Percentiles rank a stretch among this genome's conserved stretches.
Conservation (phyloP, 2,113 vertebrate species). For the Paralichthys olivaceus region DNA sequence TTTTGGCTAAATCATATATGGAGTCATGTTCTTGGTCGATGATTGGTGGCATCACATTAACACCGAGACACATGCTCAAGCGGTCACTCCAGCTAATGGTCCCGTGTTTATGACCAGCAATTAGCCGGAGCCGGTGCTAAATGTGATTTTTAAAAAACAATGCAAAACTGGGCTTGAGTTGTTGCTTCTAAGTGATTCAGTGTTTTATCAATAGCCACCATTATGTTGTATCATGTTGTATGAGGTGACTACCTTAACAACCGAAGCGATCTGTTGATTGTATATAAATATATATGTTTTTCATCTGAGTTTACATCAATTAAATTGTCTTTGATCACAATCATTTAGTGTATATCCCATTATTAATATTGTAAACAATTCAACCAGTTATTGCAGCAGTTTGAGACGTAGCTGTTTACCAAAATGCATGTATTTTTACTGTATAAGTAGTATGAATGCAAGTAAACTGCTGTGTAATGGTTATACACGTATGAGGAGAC, state of each 20-base stretch:
- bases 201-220: neutral
- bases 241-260: slow-evolving; percentile 19
- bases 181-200: neutral
- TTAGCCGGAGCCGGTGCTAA: slow-evolving; percentile 53
- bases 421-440: neutral
- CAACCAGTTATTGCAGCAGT: neutral
- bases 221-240: neutral
- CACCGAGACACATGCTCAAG: slow-evolving; percentile 28
- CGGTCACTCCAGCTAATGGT: slow-evolving; percentile 41
- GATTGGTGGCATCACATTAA: slow-evolving; percentile 9
- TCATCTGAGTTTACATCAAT: neutral
- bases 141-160: slow-evolving; percentile 11
- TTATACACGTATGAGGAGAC: slow-evolving; percentile 13
- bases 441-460: neutral
- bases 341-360: neutral
- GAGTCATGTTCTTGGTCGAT: neutral
- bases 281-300: slow-evolving; percentile 1
- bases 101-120: slow-evolving; percentile 59
- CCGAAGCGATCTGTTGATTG: slow-evolving; percentile 36
- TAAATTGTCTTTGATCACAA: neutral
- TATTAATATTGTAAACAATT: neutral
- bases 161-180: neutral
- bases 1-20: neutral
- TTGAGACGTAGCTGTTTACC: neutral
- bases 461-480: slow-evolving; percentile 29